Conservation (phyloP, 2,113 vertebrate species). For the Forbesichthys agassizii region DNA sequence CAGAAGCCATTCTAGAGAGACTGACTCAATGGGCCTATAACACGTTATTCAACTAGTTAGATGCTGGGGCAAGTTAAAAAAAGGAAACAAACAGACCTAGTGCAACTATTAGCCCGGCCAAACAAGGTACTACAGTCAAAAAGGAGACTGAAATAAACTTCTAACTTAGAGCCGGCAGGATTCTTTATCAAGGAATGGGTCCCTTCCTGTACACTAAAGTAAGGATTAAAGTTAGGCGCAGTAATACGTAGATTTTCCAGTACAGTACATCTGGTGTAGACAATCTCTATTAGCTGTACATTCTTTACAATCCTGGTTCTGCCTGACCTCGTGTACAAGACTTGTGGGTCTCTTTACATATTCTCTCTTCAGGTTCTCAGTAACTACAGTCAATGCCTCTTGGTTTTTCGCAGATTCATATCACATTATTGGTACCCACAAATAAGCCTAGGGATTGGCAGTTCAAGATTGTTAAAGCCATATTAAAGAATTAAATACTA, state of each 20-base stretch:
- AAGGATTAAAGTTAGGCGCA: constrained; percentile 8
- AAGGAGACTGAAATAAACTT: no score
- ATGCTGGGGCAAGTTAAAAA: constrained; percentile 17
- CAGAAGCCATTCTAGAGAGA: constrained; percentile 57
- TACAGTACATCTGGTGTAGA: constrained; percentile 38
- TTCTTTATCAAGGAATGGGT: background rate
- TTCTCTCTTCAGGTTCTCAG: constrained; percentile 36
- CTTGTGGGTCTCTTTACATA: constrained; percentile 43
- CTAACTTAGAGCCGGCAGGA: no score
- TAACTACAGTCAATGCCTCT: constrained; percentile 42
- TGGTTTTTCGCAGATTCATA: constrained; percentile 26
- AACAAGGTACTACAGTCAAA: no score
- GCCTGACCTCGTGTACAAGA: constrained; percentile 46
- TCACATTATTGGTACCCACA: constrained; percentile 18
- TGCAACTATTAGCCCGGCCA: constrained; percentile 2
- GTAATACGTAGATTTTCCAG: constrained; percentile 39
- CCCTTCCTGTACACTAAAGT: background rate
- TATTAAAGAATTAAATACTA: no score
- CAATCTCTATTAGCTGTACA: constrained; percentile 61
- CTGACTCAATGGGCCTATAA: constrained; percentile 50
- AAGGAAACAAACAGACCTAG: constrained; percentile 9
- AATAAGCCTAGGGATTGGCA: no score
- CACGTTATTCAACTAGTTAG: constrained; percentile 49
- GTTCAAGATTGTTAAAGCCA: no score
- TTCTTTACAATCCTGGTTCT: constrained; percentile 61